Conservation (phyloP, 2,888 invertebrate species). For the Zaprionus obscuricornis region DNA sequence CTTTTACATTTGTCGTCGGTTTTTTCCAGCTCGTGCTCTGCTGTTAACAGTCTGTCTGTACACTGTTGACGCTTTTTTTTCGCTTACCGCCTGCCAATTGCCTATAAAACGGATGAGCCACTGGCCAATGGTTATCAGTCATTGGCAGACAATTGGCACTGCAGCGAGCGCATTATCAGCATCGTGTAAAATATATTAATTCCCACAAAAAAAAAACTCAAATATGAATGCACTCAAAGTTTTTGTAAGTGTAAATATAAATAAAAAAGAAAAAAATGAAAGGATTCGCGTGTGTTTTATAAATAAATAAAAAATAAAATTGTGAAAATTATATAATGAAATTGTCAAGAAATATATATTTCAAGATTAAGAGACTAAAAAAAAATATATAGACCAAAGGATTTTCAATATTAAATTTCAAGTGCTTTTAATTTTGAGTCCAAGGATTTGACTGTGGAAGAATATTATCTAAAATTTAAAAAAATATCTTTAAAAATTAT, state of each 20-base stretch:
- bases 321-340: too few relatives aligned
- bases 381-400: too few relatives aligned
- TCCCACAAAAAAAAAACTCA: constrained; percentile 22
- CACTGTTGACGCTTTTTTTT: constrained; percentile 40
- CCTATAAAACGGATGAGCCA: constrained; percentile 82
- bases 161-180: constrained; percentile 66
- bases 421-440: too few relatives aligned
- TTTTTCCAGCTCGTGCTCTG: constrained; percentile 10
- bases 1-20: constrained; percentile 29
- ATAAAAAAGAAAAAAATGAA: constrained; percentile 10
- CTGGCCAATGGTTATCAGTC: constrained; percentile 81
- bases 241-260: constrained; percentile 75
- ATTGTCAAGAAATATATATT: too few relatives aligned
- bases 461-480: too few relatives aligned
- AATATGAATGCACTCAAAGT: constrained; percentile 80
- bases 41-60: constrained; percentile 26
- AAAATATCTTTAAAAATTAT: too few relatives aligned
- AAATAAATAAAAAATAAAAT: too few relatives aligned
- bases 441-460: too few relatives aligned
- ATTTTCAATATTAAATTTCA: too few relatives aligned
- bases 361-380: too few relatives aligned
- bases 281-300: constrained; percentile 26
- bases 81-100: too few relatives aligned
- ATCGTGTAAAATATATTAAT: constrained; percentile 2
- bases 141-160: constrained; percentile 77